phyloP scores from a whole-genome alignment of 2,113 vertebrate species.

The Brachyistius frenatus region DNA sequence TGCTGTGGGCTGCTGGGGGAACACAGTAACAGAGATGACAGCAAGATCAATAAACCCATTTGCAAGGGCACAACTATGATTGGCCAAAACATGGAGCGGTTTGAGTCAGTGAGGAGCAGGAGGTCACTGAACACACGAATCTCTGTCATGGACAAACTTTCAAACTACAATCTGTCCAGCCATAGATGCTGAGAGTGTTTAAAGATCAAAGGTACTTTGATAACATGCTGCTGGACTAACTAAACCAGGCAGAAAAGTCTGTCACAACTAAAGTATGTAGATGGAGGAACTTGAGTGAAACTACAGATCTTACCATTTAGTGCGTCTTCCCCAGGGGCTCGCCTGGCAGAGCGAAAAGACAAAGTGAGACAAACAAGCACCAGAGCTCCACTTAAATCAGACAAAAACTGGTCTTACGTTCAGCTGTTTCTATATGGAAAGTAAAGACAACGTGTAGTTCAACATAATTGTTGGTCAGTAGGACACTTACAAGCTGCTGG shows the following conservation, averaged over 20 bases:
- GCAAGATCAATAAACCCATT: no score
- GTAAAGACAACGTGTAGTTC: background rate
- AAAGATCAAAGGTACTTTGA: background rate
- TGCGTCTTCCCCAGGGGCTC: slow-evolving; percentile 73
- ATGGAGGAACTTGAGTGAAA: slow-evolving; percentile 8
- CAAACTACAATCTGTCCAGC: no score
- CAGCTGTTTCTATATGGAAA: background rate
- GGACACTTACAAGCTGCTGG: slow-evolving; percentile 92
- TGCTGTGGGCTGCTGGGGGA: no score
- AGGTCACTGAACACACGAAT: no score
- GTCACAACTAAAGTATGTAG: background rate
- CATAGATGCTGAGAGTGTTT: background rate
- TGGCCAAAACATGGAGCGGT: no score
- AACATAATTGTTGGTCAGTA: background rate
- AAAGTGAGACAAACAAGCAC: background rate
- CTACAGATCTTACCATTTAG: slow-evolving; percentile 70
- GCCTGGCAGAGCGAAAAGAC: slow-evolving; percentile 53
- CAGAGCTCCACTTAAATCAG: background rate
- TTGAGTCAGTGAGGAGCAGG: no score
- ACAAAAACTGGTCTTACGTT: background rate
- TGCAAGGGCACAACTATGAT: no score
- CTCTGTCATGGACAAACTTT: no score
- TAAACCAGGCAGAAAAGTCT: no score
- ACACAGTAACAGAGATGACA: no score
- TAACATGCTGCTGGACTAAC: no score